Evolutionary conservation across 2,888 invertebrate genomes (phyloP), one percentile per base, ranked within the genome.

Genomic region (Theretra japonica): DNA sequence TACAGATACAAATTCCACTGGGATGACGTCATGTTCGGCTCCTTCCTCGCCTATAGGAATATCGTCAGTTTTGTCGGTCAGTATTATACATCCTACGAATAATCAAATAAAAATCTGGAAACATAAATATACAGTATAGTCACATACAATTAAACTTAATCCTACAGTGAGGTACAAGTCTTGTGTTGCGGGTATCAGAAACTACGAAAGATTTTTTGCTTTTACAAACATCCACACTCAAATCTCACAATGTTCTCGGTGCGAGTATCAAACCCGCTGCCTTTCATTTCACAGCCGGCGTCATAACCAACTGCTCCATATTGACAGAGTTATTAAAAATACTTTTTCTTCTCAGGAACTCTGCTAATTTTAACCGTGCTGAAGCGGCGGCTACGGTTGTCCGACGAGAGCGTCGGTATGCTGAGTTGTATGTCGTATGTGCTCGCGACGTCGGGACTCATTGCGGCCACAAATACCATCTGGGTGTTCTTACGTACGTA

Each of bases 21-120:
- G 93, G 90, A 90, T 70, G 95, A 94, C 73, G 84, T 95, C 17
- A 83, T 92, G 79, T 95, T 91, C 69, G 94, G 95, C 23, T 89
- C 92, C 5, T 94, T 88, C 77, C 86, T 93, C 41, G 94, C 95
- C 2, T 93, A 92, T 76, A 90, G 86, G 75, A 94, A 94, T 68
- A 83, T 94, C 71, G 79, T 90, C 71, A 93, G 94, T 75, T 94
- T 94, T 81, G 68, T 86, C 71, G 94, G 95, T 94, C 75, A 79
- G 90, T 87, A 70, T 8, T 72, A 11, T n/a, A 21, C 60, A 30
- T 58, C 28, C 41, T 50, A 53, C 71, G 57, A 53, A 28, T 5
- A 28, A 28, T 72, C 5, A 28, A 33, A 33, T 7, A 6, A 33
- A 33, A 8, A 33, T 8, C 33, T 41, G 41, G 0, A 2, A 15